A percentile compares a stretch with the other conserved stretches of the same genome.
phyloP scores from a whole-genome alignment of 2,113 vertebrate species.

The sheep (Ovis aries) region DNA sequence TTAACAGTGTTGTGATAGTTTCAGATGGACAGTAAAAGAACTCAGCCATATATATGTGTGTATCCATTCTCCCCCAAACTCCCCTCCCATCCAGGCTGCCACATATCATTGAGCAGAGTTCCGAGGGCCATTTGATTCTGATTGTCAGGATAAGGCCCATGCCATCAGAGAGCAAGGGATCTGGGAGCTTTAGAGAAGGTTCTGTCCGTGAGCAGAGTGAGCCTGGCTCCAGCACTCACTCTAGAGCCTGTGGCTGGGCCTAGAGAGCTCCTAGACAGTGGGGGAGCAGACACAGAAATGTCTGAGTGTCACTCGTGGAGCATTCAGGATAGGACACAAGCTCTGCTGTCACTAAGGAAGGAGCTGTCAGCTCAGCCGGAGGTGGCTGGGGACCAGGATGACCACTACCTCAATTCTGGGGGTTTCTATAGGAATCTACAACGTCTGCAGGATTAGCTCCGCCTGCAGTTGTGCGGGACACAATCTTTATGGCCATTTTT shows the following conservation, averaged over 20 bases:
- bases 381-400: background rate
- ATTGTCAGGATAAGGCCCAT: background rate
- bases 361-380: background rate
- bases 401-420: background rate
- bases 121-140: background rate
- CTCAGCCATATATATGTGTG: background rate
- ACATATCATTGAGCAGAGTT: background rate
- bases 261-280: background rate
- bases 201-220: background rate
- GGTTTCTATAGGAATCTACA: accelerated
- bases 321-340: background rate
- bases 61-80: background rate
- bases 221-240: background rate
- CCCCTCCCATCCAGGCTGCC: background rate
- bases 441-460: background rate
- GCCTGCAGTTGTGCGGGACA: background rate
- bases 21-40: background rate
- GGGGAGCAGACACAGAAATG: background rate
- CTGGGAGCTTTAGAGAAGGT: background rate
- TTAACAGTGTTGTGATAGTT: background rate
- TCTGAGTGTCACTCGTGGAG: no score
- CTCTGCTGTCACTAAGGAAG: background rate
- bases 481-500: background rate
- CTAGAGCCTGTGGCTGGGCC: background rate
- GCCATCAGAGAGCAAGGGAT: background rate